Base-by-base conservation (phyloP, 1,140 invertebrate species). In the Nomia melanderi region DNA sequence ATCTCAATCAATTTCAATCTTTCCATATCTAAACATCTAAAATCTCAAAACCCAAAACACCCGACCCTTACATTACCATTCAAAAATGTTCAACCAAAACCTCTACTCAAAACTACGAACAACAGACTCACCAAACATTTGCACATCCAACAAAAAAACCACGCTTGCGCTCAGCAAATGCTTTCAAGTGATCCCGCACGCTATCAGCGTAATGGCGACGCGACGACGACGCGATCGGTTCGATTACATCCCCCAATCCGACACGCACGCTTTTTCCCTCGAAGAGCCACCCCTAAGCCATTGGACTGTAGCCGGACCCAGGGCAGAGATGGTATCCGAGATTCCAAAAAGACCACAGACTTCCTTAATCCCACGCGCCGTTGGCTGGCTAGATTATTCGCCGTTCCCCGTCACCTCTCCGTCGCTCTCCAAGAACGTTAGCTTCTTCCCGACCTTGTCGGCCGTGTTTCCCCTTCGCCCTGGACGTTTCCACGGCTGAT, bases 351-450 rank as follows among this genome's bases (percentile, higher is more conserved):
- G 60, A 71, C 60, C 73, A 47, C 53, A 31, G 36, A 29, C 39
- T 81, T 83, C 64, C 77, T 81, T 78, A 77, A 81, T 83, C 33
- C 65, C 72, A 84, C 70, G 65, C 62, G 78, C 47, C 74, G 66
- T 83, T 81, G 79, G 65, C 17, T 64, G 59, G 78, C 73, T 81
- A 81, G 83, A 83, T 84, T 83, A 83, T 77, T 66, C 47, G 47
- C 36, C 63, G 33, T n/a, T 27, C 29, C 7, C 6, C 11, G 27
- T 33, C 11, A 29, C 27, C 41, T 53, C 27, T 14, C 25, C 27
- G 25, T 1, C 8, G 2, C n/a, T 3, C 50, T 20, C 12, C n/a
- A 9, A 36, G 33, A 8, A 8, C 8, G 41, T 2, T 33, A 1
- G 14, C 29, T 29, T 33, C 6, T 17, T 33, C 17, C 14, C 2